phyloP scores from a whole-genome alignment of 2,113 vertebrate genomes.

The Pluvianellus socialis region DNA sequence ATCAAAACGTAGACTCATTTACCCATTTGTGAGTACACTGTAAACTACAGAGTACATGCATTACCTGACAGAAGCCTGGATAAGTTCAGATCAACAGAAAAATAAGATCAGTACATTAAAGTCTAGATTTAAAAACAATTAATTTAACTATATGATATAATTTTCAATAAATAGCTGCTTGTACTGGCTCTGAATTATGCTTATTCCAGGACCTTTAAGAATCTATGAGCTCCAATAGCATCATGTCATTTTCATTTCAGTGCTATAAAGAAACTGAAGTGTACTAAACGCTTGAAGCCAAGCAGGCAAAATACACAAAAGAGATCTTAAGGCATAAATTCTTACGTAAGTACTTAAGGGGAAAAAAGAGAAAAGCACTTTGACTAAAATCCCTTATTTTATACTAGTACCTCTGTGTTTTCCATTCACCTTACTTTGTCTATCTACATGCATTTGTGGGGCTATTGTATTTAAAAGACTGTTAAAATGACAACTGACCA shows the following conservation, averaged over 20 bases:
- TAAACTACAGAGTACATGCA: neutral
- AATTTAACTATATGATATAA: neutral
- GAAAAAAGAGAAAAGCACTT: neutral
- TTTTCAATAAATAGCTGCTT: neutral
- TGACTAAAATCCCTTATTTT: neutral
- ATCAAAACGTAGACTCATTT: neutral
- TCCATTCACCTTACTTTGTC: neutral
- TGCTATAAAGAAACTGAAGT: neutral
- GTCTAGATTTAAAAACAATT: neutral
- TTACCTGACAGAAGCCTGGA: neutral
- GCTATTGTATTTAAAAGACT: neutral
- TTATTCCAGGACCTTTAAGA: neutral
- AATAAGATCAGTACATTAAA: neutral
- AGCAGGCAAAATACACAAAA: neutral
- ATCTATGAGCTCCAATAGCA: neutral
- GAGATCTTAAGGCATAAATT: neutral
- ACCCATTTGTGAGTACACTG: neutral
- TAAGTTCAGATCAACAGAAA: neutral
- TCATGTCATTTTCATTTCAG: neutral
- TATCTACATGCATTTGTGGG: neutral
- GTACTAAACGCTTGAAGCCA: neutral
- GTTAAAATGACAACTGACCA: conserved; percentile 75
- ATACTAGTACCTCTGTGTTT: neutral
- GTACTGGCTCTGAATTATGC: neutral
- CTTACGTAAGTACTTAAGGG: neutral